Conservation (phyloP, 2,888 invertebrate species). For the Zelleria hepariella region DNA sequence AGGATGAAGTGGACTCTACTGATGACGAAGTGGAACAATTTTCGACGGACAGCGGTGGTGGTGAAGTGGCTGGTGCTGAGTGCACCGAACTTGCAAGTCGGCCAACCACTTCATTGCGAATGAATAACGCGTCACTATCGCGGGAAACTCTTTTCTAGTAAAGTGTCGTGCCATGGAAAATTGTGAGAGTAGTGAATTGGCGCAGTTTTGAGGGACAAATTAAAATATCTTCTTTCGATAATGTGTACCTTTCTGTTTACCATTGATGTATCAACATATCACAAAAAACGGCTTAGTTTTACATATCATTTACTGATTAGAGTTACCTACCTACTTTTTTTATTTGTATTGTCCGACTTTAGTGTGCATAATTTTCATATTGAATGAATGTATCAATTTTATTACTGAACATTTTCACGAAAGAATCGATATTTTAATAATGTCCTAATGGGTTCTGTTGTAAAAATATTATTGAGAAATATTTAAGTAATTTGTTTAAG, state of each 20-base stretch:
- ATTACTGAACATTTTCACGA: constrained; percentile 4
- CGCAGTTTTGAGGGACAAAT: constrained; percentile 16
- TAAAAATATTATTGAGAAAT: constrained; percentile 29
- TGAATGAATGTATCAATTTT: background rate
- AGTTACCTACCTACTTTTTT: too few species aligned
- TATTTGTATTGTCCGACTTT: too few species aligned
- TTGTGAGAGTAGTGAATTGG: constrained; percentile 20
- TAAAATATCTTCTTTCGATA: constrained; percentile 49
- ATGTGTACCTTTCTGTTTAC: background rate
- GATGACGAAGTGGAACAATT: constrained; percentile 89
- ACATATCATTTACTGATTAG: constrained; percentile 47
- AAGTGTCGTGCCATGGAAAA: constrained; percentile 28
- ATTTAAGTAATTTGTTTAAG: constrained; percentile 52
- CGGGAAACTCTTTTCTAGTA: constrained; percentile 86
- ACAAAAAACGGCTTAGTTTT: constrained; percentile 25
- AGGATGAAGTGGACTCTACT: constrained; percentile 80
- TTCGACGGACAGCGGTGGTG: constrained; percentile 85
- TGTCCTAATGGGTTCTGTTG: background rate
- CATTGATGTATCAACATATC: constrained; percentile 31
- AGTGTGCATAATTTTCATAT: too few species aligned
- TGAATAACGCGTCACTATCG: constrained; percentile 74
- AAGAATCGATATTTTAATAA: constrained; percentile 56
- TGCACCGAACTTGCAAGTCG: constrained; percentile 58
- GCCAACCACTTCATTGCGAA: constrained; percentile 35
- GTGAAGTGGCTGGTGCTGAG: constrained; percentile 43